These are phyloP conservation scores for Myodes glareolus DNA, from an alignment of 2,113 vertebrate species.

Conservation along the genomic window DNA sequence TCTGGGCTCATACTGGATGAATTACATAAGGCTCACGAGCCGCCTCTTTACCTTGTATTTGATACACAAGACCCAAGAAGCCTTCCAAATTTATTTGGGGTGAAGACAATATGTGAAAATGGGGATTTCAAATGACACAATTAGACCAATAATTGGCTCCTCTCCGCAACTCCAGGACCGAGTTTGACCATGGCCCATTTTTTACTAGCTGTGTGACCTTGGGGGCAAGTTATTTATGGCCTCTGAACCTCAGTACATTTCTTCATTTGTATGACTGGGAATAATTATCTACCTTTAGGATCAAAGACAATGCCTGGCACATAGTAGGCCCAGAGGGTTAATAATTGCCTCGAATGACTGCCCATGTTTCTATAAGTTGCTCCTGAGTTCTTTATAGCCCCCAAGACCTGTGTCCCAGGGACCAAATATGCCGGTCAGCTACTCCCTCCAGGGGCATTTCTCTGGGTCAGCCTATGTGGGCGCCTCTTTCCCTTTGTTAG, in stretches of 20 bases:
- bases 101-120: not conserved
- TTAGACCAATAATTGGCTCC: slow-evolving; percentile 72
- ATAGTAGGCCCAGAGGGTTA: slow-evolving; percentile 74
- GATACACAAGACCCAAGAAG: not conserved
- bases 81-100: not conserved
- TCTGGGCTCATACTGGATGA: not conserved
- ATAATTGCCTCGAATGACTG: slow-evolving; percentile 45
- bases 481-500: slow-evolving; percentile 59
- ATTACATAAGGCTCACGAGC: not conserved
- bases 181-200: slow-evolving; percentile 78
- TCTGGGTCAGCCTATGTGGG: not conserved
- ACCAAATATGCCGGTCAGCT: not conserved
- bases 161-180: slow-evolving; percentile 79
- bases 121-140: slow-evolving; percentile 18
- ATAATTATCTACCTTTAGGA: slow-evolving; percentile 80
- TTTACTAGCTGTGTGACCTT: slow-evolving; percentile 83
- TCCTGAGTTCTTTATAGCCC: not conserved
- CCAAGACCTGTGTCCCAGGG: not conserved
- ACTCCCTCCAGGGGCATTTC: not conserved
- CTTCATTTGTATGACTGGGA: slow-evolving; percentile 82
- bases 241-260: slow-evolving; percentile 72
- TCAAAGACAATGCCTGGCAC: slow-evolving; percentile 70
- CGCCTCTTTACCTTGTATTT: not conserved
- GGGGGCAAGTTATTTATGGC: slow-evolving; percentile 82
- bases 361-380: not conserved